A percentile compares a stretch with the other conserved stretches of the same genome.
Conservation (phyloP, 1,140 invertebrate species). For the Bombus haemorrhoidalis region DNA sequence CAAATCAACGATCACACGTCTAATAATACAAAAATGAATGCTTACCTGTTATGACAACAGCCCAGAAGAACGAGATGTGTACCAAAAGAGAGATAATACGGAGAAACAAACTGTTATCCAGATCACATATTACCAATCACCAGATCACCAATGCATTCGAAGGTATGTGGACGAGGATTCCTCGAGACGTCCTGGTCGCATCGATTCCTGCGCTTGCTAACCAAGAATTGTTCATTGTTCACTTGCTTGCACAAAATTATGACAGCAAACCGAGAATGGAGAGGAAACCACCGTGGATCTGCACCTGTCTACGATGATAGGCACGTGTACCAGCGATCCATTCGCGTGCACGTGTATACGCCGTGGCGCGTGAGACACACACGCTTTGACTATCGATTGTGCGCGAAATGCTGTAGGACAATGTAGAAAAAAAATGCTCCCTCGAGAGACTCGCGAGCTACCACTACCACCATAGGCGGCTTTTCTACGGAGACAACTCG, state of each 20-base stretch:
- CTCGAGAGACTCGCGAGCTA: conserved; percentile 20
- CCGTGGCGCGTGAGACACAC: not conserved
- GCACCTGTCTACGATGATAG: conserved; percentile 17
- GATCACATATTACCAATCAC: conserved; percentile 6
- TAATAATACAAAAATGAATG: not conserved
- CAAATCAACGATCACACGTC: not conserved
- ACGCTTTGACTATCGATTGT: conserved; percentile 17
- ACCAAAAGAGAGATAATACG: not conserved
- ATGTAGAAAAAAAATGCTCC: not conserved
- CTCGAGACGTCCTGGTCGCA: conserved; percentile 16
- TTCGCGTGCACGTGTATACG: conserved; percentile 33
- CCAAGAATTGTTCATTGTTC: not conserved
- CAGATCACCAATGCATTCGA: not conserved
- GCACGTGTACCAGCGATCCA: conserved; percentile 31
- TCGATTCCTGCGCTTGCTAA: conserved; percentile 24
- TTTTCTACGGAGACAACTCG: conserved; percentile 58
- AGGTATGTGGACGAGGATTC: not conserved
- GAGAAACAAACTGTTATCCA: conserved; percentile 6
- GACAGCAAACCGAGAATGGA: not conserved
- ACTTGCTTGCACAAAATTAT: not conserved
- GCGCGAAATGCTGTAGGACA: conserved; percentile 7
- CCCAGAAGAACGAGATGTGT: not conserved
- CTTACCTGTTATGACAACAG: conserved; percentile 9
- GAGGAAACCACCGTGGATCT: not conserved
- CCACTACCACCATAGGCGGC: conserved; percentile 45